Base-by-base conservation (phyloP, 2,888 invertebrate species). In the Endotricha flammealis region DNA sequence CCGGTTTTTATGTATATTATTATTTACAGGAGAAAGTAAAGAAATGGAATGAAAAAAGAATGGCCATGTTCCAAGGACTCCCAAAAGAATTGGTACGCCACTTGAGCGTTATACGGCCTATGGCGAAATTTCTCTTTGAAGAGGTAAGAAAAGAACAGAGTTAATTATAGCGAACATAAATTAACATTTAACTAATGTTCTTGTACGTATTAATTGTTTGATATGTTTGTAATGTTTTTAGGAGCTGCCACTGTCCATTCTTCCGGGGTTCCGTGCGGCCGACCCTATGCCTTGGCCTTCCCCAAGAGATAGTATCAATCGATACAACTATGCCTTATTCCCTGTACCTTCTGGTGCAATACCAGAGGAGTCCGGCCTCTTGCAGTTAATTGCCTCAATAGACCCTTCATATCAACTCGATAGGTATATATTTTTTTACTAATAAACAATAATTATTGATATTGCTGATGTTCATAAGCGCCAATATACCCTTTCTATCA, bases 81-180 rank as follows among this genome's bases (percentile, higher is more conserved):
- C 32, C 32, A 8, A 2, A 7, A 2, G 25, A 33, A 12, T 10
- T 33, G 25, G 22, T 72, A 60, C 50, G 50, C 42, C 3, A 43
- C 33, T 33, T 79, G 1, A 43, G 48, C 32, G 39, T 67, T 3
- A 58, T 80, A 7, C 48, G 44, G 13, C 39, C 65, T 1, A 67
- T 80, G 65, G 37, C 66, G 0, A 44, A 47, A 1, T 57, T 75
- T 2, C 44, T 80, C 0, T 44, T 65, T 0, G 78, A 76, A 2
- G 53, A 53, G 39, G 76, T 75, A 46, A 50, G 65, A 6, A 4
- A 12, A 16, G n/a, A 16, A 16, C 6, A 16, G 16, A 6, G 16
- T 6, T 16, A 16, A 6, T 16, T 3, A 4, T 6, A 16, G 4
- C 6, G 4, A 4, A 6, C 4, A 4, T 16, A 16, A 3, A 16